Evolutionary conservation across 2,113 vertebrate genomes (phyloP), one percentile per base, ranked within the genome.

Genomic region (Heteronetta atricapilla): DNA sequence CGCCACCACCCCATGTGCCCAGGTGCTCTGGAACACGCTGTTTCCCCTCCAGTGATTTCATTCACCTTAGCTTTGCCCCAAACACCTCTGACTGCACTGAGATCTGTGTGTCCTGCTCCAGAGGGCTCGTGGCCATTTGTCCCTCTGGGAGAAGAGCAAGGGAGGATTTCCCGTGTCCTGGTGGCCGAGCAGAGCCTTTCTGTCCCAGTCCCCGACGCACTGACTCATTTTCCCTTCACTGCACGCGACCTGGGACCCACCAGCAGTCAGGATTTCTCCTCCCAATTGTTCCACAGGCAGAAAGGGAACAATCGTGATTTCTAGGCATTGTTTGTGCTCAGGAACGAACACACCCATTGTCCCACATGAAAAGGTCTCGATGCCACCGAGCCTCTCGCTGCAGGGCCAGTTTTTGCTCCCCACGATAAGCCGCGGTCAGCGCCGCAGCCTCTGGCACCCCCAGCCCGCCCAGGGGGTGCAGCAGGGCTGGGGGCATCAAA

Each of bases 401-500:
- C 70, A 52, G 28, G 64, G 48, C 86, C 36, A 6, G 3, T 29
- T 76, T 69, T 70, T n/a, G 50, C 50, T 52, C 23, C 22, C 1
- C 50, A 25, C 13, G 7, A 52, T 14, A 52, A 52, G 13, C 50
- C 23, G 7, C 23, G 50, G 50, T 26, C 50, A 52, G 23, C 13
- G 23, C 50, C 23, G 23, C 50, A 25, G 50, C 50, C 50, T 52
- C 42, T 69, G 7, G 28, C 81, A 76, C 25, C 9, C 55, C 68
- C 12, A 48, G 40, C 40, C 31, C 0, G 0, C 62, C 56, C 89
- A 38, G 74, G 20, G 50, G 26, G 60, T 64, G 8, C 28, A 68
- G 75, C 86, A 40, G 62, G 33, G 13, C 52, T 31, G 56, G n/a
- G 80, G 68, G 44, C 93, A 98, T 98, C 95, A 98, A 98, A 98